A percentile compares a stretch with the other conserved stretches of the same genome.
phyloP scores from a whole-genome alignment of 2,113 vertebrate species.

The Pristiophorus japonicus region DNA sequence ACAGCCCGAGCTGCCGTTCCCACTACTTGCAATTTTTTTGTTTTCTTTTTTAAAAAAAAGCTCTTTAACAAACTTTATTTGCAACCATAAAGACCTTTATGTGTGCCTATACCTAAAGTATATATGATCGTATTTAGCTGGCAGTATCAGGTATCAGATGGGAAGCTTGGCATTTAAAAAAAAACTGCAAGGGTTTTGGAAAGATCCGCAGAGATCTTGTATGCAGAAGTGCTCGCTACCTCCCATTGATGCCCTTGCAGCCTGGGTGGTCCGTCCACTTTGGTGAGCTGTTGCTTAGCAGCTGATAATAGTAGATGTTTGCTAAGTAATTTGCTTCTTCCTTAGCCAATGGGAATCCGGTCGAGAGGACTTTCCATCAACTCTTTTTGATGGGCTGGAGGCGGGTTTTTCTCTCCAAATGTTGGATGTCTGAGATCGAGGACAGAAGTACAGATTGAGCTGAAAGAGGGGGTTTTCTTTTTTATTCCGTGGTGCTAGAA shows the following conservation, averaged over 20 bases:
- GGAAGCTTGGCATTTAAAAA: neutral
- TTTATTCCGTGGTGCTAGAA: constrained; percentile 10
- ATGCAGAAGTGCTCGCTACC: constrained; percentile 47
- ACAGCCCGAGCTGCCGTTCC: constrained; percentile 57
- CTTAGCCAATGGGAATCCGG: constrained; percentile 74
- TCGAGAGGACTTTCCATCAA: constrained; percentile 69
- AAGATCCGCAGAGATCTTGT: constrained; percentile 46
- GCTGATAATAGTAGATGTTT: constrained; percentile 85
- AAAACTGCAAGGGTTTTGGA: constrained; percentile 19
- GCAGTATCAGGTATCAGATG: neutral
- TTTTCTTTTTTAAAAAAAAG: constrained; percentile 48
- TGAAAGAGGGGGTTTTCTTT: constrained; percentile 33
- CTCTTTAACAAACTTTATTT: constrained; percentile 28
- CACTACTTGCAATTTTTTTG: constrained; percentile 58
- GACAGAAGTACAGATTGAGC: constrained; percentile 59
- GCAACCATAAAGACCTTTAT: neutral
- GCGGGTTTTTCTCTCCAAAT: constrained; percentile 67
- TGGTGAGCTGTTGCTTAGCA: constrained; percentile 85
- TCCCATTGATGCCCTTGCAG: constrained; percentile 46
- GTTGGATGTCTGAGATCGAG: constrained; percentile 64
- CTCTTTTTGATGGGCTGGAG: constrained; percentile 64
- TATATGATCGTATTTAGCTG: neutral
- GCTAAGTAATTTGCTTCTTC: constrained; percentile 86
- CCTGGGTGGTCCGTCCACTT: constrained; percentile 68
- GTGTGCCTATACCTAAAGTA: neutral